Base-by-base conservation (phyloP, 2,888 invertebrate genomes). In the Ariolimax columbianus region DNA sequence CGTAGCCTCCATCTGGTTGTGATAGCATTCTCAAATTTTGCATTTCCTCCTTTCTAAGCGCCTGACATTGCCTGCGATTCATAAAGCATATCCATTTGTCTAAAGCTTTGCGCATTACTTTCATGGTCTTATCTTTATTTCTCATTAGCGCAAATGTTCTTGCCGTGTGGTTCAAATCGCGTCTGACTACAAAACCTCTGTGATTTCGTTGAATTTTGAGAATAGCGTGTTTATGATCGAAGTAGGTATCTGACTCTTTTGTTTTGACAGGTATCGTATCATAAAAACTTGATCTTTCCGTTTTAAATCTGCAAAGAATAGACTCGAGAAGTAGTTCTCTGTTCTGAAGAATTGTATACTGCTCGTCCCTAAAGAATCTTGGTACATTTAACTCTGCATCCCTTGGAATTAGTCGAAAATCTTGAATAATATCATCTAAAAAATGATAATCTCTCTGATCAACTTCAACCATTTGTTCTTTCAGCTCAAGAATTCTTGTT, bases 391-490 rank as follows among this genome's bases (percentile, higher is more conserved):
- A 23, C 7, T 73, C 79, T 7, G 73, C 11, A 33, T 84, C 84
- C 2, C 47, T 33, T 4, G 78, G 84, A 1, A 40, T 84, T 30
- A 78, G 43, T 1, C 70, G 19, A 1, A 43, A 79, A 33, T 78
- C 79, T 47, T 84, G 79, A 43, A 80, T 26, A 7, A 84, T 55
- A 14, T 79, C 79, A 30, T 84, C 84, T 11, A 79, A 11, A 26
- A 84, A 84, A 38, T 84, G 84, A n/a, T 26, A 84, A 26, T 84
- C 79, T 72, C 84, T 33, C 43, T 79, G n/a, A 14, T 84, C 84
- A 59, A 84, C 17, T 4, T 55, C 26, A 19, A 84, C 68, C 79
- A 84, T 78, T 72, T 77, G 51, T 3, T 84, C 43, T 63, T 84
- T 84, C 38, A 84, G 33, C 63, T 84, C 84, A 33, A 84, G 70